phyloP scores from a whole-genome alignment of 92 coral and sea anemone genomes.

The Epizoanthus ramosus region DNA sequence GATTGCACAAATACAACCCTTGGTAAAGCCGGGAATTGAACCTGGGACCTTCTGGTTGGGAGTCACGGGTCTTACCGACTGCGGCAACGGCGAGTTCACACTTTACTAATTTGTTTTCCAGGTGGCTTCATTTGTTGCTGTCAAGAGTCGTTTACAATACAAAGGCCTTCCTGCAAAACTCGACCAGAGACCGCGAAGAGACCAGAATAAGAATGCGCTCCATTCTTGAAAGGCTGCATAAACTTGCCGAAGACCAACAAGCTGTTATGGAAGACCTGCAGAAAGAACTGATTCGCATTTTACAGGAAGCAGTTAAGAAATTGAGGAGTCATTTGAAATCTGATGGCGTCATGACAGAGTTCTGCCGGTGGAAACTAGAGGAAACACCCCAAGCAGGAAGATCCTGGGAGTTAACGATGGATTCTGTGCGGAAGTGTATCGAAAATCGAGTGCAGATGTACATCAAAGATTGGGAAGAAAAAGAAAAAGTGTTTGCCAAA shows the following conservation, averaged over 20 bases:
- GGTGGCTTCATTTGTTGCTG: slow-evolving; percentile 19
- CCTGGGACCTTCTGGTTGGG: no score
- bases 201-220: background rate
- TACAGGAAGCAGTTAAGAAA: background rate
- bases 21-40: no score
- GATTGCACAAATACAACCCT: no score
- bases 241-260: slow-evolving; percentile 2
- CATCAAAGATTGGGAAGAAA: slow-evolving; percentile 36
- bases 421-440: slow-evolving; percentile 2
- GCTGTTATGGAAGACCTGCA: background rate
- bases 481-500: background rate
- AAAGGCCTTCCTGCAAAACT: slow-evolving; percentile 5
- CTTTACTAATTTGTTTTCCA: background rate
- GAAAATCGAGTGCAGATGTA: slow-evolving; percentile 3
- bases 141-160: slow-evolving; percentile 1
- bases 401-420: slow-evolving; percentile 15
- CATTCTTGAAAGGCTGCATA: background rate
- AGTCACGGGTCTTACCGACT: no score
- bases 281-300: background rate
- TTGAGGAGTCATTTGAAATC: slow-evolving; percentile 9
- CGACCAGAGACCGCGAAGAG: slow-evolving; percentile 4
- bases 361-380: slow-evolving; percentile 10
- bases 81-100: no score
- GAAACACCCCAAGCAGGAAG: slow-evolving; percentile 2
- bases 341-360: background rate